Base-by-base conservation (phyloP, 2,888 invertebrate genomes). In the Drosophila niveifrons region DNA sequence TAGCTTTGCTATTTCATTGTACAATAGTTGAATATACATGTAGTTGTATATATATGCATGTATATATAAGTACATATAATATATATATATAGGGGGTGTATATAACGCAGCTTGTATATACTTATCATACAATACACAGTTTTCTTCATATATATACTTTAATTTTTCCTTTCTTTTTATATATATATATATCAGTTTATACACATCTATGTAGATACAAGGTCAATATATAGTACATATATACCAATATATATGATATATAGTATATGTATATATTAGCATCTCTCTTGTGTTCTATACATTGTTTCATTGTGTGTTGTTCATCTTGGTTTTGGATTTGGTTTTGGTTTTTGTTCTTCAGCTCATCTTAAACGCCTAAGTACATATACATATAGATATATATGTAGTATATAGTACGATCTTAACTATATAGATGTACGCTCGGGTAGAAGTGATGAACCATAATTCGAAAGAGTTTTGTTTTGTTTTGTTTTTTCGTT, bases 1-100 rank as follows among this genome's bases (percentile, higher is more conserved):
- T 85, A 77, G 77, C 79, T 77, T 75, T 69, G 71, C 75, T 86
- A 77, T 82, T 74, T 79, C 86, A 76, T 75, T 86, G 72, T 80
- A 80, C 86, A 85, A 82, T 75, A 84, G 76, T 82, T 80, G 66
- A 63, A 70, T 72, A 68, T 58, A 68, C 51, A 48, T 53, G 53
- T 39, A 46, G 39, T 57, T 47, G 53, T 46, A 58, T 61, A 52
- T 55, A 69, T 43, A 48, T 52, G 53, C 43, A 56, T 61, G 56
- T 48, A 46, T 43, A 47, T 69, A 53, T 66, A 64, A 75, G 65
- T 75, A 62, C 57, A 59, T 41, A 41, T 13, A 36, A 36, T 31
- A 10, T 31, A 36, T 36, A 57, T 75, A 72, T 80, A 66, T 77
- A 64, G 36, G 63, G 55, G 66, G 75, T 83, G 73, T 79, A 77